Base-by-base conservation (phyloP, 2,888 invertebrate genomes). In the Mythimna ferrago region DNA sequence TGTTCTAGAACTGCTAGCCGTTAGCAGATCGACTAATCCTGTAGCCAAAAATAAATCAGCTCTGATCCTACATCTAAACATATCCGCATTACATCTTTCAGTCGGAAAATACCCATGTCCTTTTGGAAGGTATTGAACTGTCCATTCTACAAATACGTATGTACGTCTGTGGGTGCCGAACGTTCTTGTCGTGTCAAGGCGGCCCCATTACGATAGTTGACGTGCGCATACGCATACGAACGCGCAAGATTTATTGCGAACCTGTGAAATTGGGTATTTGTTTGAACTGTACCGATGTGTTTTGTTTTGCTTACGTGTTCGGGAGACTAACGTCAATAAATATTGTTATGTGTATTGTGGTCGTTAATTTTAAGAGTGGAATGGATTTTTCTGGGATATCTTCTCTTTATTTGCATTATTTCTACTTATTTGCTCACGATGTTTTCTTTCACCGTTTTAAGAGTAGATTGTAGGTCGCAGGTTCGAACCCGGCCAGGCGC, bases 171-270 rank as follows among this genome's bases (percentile, higher is more conserved):
- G n/a, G 58, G 61, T 73, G 56, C 62, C 66, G 64, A 66, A 53
- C 51, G 51, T 53, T 71, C 81, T 56, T 71, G 80, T 73, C 76
- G 63, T 73, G 73, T 85, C 73, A 58, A 66, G 65, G 62, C 67
- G 77, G 62, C 80, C 76, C 75, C 81, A 80, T 82, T 84, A 83
- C 75, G 73, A 64, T 75, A 75, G 80, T 80, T 83, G 77, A 80
- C 75, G 73, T 84, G 86, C 75, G 83, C 86, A 53, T 32, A 60
- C 86, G 83, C 83, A 76, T 76, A 65, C 58, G 57, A 48, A 60
- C 63, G 19, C 51, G 6, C 38, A 65, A 83, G 85, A 83, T 83
- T 85, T 83, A 80, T 86, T 74, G 63, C 83, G 35, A 74, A 74
- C 66, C 74, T 57, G 65, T 64, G 67, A 67, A 80, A 73, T 65